Conservation (phyloP, 2,888 invertebrate species). For the Stenoptilia bipunctidactyla region DNA sequence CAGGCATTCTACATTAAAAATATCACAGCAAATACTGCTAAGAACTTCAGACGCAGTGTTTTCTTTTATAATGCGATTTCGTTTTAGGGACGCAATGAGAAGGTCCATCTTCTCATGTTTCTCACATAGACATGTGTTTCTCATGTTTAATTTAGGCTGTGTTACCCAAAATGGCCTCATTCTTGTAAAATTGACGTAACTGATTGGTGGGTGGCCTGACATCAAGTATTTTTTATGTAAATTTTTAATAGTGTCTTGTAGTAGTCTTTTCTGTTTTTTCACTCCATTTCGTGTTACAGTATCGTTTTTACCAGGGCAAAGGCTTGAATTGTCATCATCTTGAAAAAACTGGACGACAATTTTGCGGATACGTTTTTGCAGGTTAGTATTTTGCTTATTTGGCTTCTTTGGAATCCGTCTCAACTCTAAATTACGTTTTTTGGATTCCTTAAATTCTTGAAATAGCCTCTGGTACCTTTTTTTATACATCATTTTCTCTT, state of each 20-base stretch:
- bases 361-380: conserved; percentile 6
- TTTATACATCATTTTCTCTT: conserved; percentile 4
- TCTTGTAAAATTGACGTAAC: conserved; percentile 7
- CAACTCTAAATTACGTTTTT: conserved; percentile 1
- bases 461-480: conserved; percentile 3
- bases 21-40: conserved; percentile 8
- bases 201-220: conserved; percentile 2
- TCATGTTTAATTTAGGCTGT: conserved; percentile 5
- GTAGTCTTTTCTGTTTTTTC: conserved; percentile 3
- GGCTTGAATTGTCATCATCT: conserved; percentile 4
- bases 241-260: conserved; percentile 2
- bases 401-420: conserved; percentile 2
- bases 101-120: conserved; percentile 9
- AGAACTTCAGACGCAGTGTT: conserved; percentile 7
- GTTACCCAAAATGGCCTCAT: conserved; percentile 6
- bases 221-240: conserved; percentile 3
- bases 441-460: conserved; percentile 3
- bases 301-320: conserved; percentile 6
- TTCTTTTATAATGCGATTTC: conserved; percentile 6
- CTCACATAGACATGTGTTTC: conserved; percentile 11
- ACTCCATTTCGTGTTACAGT: conserved; percentile 7
- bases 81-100: conserved; percentile 5
- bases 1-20: conserved; percentile 6
- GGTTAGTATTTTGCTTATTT: conserved; percentile 1
- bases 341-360: conserved; percentile 6